Base-by-base conservation (phyloP, 2,113 vertebrate genomes). In the Chiloscyllium plagiosum region DNA sequence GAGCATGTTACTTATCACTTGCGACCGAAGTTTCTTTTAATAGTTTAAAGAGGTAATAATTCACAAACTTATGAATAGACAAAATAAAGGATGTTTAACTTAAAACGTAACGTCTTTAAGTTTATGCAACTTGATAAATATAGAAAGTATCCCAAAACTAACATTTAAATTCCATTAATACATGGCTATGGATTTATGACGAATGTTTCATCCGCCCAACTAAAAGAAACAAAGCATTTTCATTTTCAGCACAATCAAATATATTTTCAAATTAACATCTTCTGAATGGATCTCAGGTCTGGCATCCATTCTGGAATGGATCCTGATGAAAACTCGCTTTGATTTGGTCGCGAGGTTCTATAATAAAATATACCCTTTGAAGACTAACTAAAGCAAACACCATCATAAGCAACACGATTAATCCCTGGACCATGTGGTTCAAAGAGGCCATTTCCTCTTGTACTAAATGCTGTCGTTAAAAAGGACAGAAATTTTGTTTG, bases 311-410 rank as follows among this genome's bases (percentile, higher is more conserved):
- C 50, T 56, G 1, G 61, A 3, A 29, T 52, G 50, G 26, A 33
- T 90, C 29, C 87, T 47, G 66, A 15, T 19, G 52, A 90, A 65
- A 90, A n/a, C 52, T 33, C n/a, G 17, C 56, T 56, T 89, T 26
- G 50, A 52, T 56, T 52, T 92, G 37, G 50, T 72, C 47, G 50
- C 4, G 94, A 95, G 52, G 13, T 22, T 72, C 93, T 95, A 29
- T 24, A 33, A 42, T 72, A 47, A 95, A 69, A 50, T 50, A 22
- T 20, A 95, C 47, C 42, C 47, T 42, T 66, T 33, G 47, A 12
- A 95, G 68, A 50, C 68, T 37, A 90, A 90, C 89, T 68, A 76
- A 72, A 72, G 47, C 69, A 95, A 95, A 95, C 37, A 94, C 42
- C 68, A 95, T 33, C 68, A 95, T 15, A 47, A 8, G 29, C 42